Evolutionary conservation across 2,888 invertebrate genomes (phyloP).

Genomic region (Halictus quadricinctus): DNA sequence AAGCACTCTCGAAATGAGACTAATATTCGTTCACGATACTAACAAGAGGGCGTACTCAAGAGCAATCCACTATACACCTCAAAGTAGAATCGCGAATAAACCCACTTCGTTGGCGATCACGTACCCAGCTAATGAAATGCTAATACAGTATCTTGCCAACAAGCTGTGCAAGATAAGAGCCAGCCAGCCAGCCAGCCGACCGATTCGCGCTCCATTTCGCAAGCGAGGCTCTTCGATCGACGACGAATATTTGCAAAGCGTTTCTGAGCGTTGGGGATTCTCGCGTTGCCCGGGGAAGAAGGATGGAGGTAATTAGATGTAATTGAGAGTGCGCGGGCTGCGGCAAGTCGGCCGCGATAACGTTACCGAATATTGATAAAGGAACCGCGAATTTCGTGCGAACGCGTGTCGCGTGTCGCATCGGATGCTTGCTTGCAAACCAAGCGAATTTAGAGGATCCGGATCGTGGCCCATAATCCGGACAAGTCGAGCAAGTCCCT

Average conservation of each 20-base stretch:
- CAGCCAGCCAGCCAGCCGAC: neutral
- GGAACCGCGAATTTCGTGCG: neutral
- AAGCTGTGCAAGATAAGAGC: neutral
- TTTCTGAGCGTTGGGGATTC: neutral
- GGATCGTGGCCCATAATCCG: constrained; percentile 35
- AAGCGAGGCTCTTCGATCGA: neutral
- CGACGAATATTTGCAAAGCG: constrained; percentile 5
- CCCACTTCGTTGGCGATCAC: neutral
- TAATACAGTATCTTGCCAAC: constrained; percentile 4
- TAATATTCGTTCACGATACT: constrained; percentile 4
- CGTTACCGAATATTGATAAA: constrained; percentile 30
- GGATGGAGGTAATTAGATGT: constrained; percentile 12
- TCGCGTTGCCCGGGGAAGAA: neutral
- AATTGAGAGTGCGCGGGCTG: constrained; percentile 20
- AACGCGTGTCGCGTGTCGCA: neutral
- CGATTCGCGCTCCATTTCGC: constrained; percentile 12
- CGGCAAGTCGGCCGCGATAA: neutral
- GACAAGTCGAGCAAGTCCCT: constrained; percentile 18
- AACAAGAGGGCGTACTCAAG: neutral
- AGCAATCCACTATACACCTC: constrained; percentile 1
- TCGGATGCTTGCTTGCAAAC: constrained; percentile 42
- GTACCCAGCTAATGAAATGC: constrained; percentile 14
- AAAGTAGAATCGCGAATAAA: constrained; percentile 8
- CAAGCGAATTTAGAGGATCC: constrained; percentile 49
- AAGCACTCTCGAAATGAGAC: constrained; percentile 4